These are phyloP conservation scores for Apocrypta bakeri DNA, from an alignment of 1,140 invertebrate genomes.

Conservation along the genomic window DNA sequence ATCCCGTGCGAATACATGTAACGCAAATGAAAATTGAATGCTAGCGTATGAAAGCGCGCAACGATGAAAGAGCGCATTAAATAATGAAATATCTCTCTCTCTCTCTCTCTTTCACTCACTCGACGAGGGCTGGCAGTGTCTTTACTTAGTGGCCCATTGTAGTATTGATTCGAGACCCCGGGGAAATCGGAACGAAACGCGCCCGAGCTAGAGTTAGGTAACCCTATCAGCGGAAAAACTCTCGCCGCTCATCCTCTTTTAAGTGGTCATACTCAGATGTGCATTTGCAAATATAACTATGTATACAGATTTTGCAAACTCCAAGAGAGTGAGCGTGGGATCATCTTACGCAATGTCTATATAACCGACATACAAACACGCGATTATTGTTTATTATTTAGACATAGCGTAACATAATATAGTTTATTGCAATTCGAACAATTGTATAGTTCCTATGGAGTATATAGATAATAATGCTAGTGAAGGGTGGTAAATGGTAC, in stretches of 20 bases:
- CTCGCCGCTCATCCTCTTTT: not conserved
- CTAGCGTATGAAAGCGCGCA: not conserved
- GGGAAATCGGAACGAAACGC: constrained; percentile 41
- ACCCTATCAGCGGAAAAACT: not conserved
- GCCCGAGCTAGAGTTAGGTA: constrained; percentile 14
- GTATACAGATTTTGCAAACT: not conserved
- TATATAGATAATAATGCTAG: not conserved
- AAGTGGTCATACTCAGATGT: constrained; percentile 12
- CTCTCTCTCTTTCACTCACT: not conserved
- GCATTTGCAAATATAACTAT: no score
- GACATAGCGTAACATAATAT: not conserved
- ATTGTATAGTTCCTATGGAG: not conserved
- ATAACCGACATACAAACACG: no score
- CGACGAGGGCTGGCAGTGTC: not conserved
- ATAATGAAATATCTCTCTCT: constrained; percentile 31
- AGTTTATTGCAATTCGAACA: not conserved
- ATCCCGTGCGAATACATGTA: not conserved
- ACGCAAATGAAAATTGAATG: constrained; percentile 10
- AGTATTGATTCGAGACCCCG: constrained; percentile 33
- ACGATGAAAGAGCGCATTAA: constrained; percentile 5
- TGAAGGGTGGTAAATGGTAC: not conserved
- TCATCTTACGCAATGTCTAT: constrained; percentile 11
- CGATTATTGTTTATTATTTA: not conserved
- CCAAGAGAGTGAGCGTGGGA: not conserved
- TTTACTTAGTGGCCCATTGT: constrained; percentile 26